phyloP scores from a whole-genome alignment of 2,888 invertebrate genomes.

The Limenitis camilla region DNA sequence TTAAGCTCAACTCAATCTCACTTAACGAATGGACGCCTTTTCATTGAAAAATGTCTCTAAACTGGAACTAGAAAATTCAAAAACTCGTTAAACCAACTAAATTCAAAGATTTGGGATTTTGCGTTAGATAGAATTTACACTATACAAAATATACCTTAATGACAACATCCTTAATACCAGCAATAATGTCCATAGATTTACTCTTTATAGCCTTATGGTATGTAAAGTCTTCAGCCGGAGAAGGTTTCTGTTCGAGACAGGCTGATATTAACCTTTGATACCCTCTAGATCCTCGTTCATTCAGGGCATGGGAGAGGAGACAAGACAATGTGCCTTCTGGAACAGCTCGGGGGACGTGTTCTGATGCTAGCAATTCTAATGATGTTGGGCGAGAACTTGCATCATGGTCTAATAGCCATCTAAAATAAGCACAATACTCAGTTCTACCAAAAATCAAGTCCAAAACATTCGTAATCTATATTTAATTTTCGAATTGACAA shows the following conservation, averaged over 20 bases:
- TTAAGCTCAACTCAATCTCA: no score
- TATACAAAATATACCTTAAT: slow-evolving; percentile 36
- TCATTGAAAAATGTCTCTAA: no score
- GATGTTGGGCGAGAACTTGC: slow-evolving; percentile 88
- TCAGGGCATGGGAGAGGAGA: slow-evolving; percentile 85
- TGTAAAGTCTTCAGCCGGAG: slow-evolving; percentile 83
- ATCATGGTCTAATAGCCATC: slow-evolving; percentile 89
- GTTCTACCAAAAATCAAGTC: neutral
- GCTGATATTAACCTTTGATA: slow-evolving; percentile 50
- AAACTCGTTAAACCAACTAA: no score
- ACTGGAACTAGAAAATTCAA: no score
- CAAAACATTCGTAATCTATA: neutral
- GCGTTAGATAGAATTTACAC: neutral
- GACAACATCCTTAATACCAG: slow-evolving; percentile 42
- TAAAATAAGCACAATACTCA: slow-evolving; percentile 17
- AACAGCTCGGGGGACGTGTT: slow-evolving; percentile 89
- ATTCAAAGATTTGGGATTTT: no score
- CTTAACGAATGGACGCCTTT: no score
- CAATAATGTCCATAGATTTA: slow-evolving; percentile 34
- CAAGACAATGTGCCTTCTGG: slow-evolving; percentile 90
- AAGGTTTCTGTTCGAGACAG: slow-evolving; percentile 67
- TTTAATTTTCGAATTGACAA: neutral
- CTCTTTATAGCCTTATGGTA: slow-evolving; percentile 75
- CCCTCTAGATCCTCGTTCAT: slow-evolving; percentile 76
- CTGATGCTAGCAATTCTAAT: slow-evolving; percentile 86